These are phyloP conservation scores for Bradypodion pumilum DNA, from an alignment of 2,797 vertebrate species.

Conservation along the genomic window DNA sequence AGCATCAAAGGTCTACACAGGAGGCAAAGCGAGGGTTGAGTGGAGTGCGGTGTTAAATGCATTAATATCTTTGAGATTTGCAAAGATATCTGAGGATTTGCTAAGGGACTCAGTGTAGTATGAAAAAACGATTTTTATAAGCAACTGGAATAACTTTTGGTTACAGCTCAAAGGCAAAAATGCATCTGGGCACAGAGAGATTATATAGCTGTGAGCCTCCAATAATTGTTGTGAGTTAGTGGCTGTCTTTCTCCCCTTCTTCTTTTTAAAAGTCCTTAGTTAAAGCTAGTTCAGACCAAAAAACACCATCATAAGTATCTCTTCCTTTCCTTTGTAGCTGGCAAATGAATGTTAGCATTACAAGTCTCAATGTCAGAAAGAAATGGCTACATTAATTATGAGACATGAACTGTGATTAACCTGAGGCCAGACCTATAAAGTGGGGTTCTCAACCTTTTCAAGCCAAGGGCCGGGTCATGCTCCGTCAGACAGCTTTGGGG, in stretches of 20 bases:
- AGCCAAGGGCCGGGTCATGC: no score
- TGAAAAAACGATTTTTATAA: slow-evolving; percentile 67
- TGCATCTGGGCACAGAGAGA: slow-evolving; percentile 63
- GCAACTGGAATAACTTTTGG: slow-evolving; percentile 62
- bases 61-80: slow-evolving; percentile 77
- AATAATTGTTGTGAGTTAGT: slow-evolving; percentile 63
- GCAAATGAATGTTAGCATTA: slow-evolving; percentile 50
- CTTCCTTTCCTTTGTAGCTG: slow-evolving; percentile 48
- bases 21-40: slow-evolving; percentile 35
- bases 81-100: slow-evolving; percentile 79
- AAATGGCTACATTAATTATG: slow-evolving; percentile 37
- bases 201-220: slow-evolving; percentile 65
- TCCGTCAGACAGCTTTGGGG: no score
- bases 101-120: slow-evolving; percentile 72
- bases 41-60: slow-evolving; percentile 72
- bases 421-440: slow-evolving; percentile 11
- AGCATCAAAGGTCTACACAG: slow-evolving; percentile 77
- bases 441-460: no score
- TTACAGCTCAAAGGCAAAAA: slow-evolving; percentile 72
- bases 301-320: slow-evolving; percentile 19
- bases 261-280: slow-evolving; percentile 65
- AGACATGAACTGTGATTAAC: slow-evolving; percentile 23
- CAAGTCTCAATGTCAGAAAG: slow-evolving; percentile 35
- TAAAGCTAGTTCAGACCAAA: slow-evolving; percentile 59
- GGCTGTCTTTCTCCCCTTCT: slow-evolving; percentile 30